phyloP scores from a whole-genome alignment of 2,113 vertebrate genomes.

The Sula dactylatra region DNA sequence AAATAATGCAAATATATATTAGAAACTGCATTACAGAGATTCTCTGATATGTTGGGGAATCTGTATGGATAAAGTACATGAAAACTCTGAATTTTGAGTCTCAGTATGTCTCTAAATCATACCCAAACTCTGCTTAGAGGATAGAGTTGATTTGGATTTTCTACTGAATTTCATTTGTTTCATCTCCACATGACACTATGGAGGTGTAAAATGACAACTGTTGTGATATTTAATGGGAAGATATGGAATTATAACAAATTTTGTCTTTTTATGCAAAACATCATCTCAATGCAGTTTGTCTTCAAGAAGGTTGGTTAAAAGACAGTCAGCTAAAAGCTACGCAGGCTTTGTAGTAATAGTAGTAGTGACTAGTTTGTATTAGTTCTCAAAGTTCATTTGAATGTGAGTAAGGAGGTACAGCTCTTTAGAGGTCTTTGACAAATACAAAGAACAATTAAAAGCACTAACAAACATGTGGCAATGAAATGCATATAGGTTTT shows the following conservation, averaged over 20 bases:
- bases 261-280: not conserved
- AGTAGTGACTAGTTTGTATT: not conserved
- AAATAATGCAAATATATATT: not conserved
- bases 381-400: not conserved
- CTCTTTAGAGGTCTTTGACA: not conserved
- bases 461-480: not conserved
- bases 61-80: not conserved
- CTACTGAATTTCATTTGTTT: not conserved
- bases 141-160: not conserved
- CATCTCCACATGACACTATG: not conserved
- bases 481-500: not conserved
- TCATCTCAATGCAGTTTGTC: not conserved
- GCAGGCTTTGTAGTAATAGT: not conserved
- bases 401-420: not conserved
- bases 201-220: not conserved
- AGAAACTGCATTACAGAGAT: not conserved
- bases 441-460: not conserved
- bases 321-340: not conserved
- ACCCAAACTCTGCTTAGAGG: not conserved
- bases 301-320: not conserved
- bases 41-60: not conserved
- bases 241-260: not conserved
- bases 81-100: not conserved
- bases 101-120: not conserved
- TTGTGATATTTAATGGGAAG: not conserved